These are phyloP conservation scores for Cantharis flavilabris DNA, from an alignment of 2,888 invertebrate genomes.

Conservation along the genomic window DNA sequence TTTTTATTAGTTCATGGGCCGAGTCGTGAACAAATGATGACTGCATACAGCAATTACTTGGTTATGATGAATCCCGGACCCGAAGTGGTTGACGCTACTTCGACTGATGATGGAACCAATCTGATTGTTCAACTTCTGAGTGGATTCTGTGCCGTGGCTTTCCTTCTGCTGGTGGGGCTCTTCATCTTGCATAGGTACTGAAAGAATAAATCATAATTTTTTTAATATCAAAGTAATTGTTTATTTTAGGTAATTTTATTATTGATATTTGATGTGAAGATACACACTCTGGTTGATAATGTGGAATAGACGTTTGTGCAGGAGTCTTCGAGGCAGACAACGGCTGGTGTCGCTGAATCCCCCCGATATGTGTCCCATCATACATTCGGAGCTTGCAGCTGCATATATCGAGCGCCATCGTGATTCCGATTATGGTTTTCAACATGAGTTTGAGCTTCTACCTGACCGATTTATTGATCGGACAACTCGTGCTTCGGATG, in stretches of 20 bases:
- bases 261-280: constrained; percentile 39
- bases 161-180: constrained; percentile 65
- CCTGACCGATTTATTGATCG: constrained; percentile 87
- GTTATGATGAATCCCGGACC: constrained; percentile 75
- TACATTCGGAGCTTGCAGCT: constrained; percentile 71
- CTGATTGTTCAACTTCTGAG: constrained; percentile 72
- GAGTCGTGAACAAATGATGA: constrained; percentile 56
- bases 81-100: constrained; percentile 53
- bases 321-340: constrained; percentile 70
- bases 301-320: constrained; percentile 52
- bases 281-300: constrained; percentile 29
- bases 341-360: constrained; percentile 68
- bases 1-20: constrained; percentile 57
- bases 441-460: constrained; percentile 86
- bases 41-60: constrained; percentile 78
- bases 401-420: constrained; percentile 82
- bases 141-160: constrained; percentile 65
- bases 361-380: constrained; percentile 82
- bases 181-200: constrained; percentile 67
- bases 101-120: constrained; percentile 57
- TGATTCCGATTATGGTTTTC: constrained; percentile 89
- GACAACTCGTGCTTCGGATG: constrained; percentile 84
- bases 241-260: constrained; percentile 59
- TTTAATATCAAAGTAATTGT: background rate
- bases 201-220: background rate